Evolutionary conservation across 2,888 invertebrate species (phyloP), one percentile per base, ranked within the genome.

Genomic region (Athripsodes cinereus): DNA sequence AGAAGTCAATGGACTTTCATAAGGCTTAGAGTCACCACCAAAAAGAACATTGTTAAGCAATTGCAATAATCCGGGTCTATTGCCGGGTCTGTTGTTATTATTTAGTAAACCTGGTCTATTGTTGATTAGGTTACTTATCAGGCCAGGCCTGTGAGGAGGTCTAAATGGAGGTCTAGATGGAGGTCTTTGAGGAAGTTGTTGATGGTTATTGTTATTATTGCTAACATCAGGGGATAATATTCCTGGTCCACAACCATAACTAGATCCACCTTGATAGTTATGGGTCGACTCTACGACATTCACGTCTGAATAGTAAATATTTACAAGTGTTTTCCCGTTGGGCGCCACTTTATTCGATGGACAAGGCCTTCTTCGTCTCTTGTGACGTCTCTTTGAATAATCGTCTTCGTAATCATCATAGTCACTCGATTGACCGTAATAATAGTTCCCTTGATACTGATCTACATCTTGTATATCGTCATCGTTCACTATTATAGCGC

Each of bases 261-360:
- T 49, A 10, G 52, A 22, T 19, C 51, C 51, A 26, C 46, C 51
- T 18, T 53, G 22, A 40, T 58, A 54, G 46, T 52, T 46, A 19
- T 47, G 52, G 8, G 52, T 22, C 1, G 49, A 2, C 10, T 22
- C 48, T n/a, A 16, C 50, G 20, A 46, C 21, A n/a, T 54, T 52
- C 2, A 58, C 54, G 13, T 60, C 53, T 0, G 53, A 31, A 34
- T 53, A 60, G 26, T 60, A 60, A n/a, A 60, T 26, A 34, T 60
- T 60, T 18, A 56, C 52, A 8, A 60, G 20, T 16, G 60, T 57
- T 48, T 60, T 60, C 6, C 31, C 40, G 16, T 47, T 20, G 11
- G 56, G 53, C 2, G 53, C 50, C 20, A 57, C 50, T 22, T 52
- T 56, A 46, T 57, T 53, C 2, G 56, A 26, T 16, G 56, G 53